phyloP scores from a whole-genome alignment of 2,113 vertebrate species.

The Rhea pennata region DNA sequence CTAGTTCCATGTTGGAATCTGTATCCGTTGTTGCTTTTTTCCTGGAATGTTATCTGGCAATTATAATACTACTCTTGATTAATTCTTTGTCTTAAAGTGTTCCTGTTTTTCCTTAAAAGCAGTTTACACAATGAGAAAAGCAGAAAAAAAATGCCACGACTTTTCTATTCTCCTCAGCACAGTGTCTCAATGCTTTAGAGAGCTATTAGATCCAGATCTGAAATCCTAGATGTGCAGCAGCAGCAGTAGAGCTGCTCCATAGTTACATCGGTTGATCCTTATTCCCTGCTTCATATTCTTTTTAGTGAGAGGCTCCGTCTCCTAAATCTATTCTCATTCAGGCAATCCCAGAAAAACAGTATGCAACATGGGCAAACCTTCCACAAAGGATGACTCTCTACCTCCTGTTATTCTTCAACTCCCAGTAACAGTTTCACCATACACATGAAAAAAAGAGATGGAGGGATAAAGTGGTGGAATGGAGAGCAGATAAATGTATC shows the following conservation, averaged over 20 bases:
- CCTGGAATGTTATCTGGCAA: not conserved
- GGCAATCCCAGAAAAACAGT: not conserved
- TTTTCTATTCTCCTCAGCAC: not conserved
- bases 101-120: not conserved
- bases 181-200: not conserved
- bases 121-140: not conserved
- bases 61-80: not conserved
- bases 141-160: not conserved
- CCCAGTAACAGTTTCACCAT: not conserved
- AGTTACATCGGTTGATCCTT: not conserved
- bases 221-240: not conserved
- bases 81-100: not conserved
- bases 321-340: not conserved
- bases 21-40: not conserved
- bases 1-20: not conserved
- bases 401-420: conserved; percentile 25
- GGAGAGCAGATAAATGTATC: not conserved
- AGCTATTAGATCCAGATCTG: not conserved
- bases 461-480: conserved; percentile 6
- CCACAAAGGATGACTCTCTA: not conserved
- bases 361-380: conserved; percentile 17
- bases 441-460: not conserved
- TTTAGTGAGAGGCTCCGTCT: not conserved
- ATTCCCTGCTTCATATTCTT: not conserved
- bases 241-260: not conserved